These are phyloP conservation scores for Laodelphax striatellus DNA, from an alignment of 1,140 invertebrate species.

Conservation along the genomic window DNA sequence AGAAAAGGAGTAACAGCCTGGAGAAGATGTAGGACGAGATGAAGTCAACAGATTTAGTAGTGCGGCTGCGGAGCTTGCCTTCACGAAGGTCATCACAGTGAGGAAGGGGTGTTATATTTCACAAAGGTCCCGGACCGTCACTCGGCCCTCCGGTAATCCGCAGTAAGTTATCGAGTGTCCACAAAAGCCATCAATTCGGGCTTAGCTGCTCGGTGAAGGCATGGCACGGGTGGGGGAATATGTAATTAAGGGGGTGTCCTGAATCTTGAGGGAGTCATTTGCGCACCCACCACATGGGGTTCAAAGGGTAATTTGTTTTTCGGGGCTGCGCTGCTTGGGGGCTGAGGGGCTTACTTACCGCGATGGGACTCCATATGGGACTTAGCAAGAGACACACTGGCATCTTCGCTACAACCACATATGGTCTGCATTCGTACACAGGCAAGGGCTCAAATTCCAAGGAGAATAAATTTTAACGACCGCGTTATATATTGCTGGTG, in stretches of 20 bases:
- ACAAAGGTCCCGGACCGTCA: neutral
- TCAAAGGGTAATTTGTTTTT: slow-evolving; percentile 13
- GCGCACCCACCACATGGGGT: slow-evolving; percentile 10
- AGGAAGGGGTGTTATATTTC: neutral
- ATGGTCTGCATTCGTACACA: too few relatives aligned
- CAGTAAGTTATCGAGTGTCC: neutral
- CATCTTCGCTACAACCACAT: too few relatives aligned
- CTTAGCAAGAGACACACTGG: too few relatives aligned
- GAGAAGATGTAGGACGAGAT: too few relatives aligned
- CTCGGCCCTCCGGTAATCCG: neutral
- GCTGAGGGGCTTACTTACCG: slow-evolving; percentile 1
- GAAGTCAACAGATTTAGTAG: too few relatives aligned
- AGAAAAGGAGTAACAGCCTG: too few relatives aligned
- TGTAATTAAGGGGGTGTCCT: slow-evolving; percentile 1
- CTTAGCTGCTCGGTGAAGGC: too few relatives aligned
- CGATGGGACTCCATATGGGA: neutral
- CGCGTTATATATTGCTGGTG: too few relatives aligned
- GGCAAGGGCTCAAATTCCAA: too few relatives aligned
- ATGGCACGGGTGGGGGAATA: neutral
- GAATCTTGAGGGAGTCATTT: slow-evolving; percentile 10
- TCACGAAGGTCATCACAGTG: too few relatives aligned
- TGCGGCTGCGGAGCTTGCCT: too few relatives aligned
- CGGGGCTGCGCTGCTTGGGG: neutral
- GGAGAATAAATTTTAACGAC: too few relatives aligned
- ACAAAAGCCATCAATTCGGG: slow-evolving; percentile 2